These are phyloP conservation scores for Andricus curvator DNA, from an alignment of 2,888 invertebrate species.

Conservation along the genomic window DNA sequence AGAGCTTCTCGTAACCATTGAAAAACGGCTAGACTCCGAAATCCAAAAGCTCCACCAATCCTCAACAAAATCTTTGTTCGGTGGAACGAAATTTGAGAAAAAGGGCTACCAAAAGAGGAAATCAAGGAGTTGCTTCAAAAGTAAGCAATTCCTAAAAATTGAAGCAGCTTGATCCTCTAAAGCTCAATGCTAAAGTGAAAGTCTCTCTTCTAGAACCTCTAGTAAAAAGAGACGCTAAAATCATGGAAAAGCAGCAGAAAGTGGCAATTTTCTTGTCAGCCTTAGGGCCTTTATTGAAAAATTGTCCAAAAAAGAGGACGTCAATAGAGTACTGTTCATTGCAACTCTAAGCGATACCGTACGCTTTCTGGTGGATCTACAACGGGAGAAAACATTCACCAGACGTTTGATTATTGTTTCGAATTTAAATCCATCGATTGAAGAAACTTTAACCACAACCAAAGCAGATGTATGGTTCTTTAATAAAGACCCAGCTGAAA, in stretches of 20 bases:
- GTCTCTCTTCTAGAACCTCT: background rate
- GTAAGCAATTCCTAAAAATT: constrained; percentile 43
- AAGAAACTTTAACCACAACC: constrained; percentile 39
- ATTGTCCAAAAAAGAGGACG: background rate
- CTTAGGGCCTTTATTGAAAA: too few relatives aligned
- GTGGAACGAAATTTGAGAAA: constrained; percentile 38
- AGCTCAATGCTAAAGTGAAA: constrained; percentile 19
- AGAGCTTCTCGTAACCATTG: too few relatives aligned
- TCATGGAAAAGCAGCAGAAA: constrained; percentile 47
- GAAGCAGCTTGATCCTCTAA: constrained; percentile 18
- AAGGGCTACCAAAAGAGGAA: constrained; percentile 15
- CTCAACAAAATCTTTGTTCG: constrained; percentile 31
- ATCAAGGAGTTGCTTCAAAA: constrained; percentile 33
- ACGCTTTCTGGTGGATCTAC: constrained; percentile 40
- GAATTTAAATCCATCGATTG: constrained; percentile 40
- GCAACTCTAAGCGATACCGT: constrained; percentile 24
- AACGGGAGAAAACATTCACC: constrained; percentile 45
- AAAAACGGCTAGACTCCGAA: constrained; percentile 30
- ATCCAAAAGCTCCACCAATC: constrained; percentile 28
- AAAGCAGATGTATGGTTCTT: background rate
- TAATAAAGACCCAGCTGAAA: too few relatives aligned
- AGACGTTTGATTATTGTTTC: constrained; percentile 41
- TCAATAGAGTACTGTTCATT: background rate
- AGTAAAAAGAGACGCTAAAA: constrained; percentile 43
- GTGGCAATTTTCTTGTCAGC: constrained; percentile 41